phyloP scores from a whole-genome alignment of 2,888 invertebrate species.

The Acronicta alni region DNA sequence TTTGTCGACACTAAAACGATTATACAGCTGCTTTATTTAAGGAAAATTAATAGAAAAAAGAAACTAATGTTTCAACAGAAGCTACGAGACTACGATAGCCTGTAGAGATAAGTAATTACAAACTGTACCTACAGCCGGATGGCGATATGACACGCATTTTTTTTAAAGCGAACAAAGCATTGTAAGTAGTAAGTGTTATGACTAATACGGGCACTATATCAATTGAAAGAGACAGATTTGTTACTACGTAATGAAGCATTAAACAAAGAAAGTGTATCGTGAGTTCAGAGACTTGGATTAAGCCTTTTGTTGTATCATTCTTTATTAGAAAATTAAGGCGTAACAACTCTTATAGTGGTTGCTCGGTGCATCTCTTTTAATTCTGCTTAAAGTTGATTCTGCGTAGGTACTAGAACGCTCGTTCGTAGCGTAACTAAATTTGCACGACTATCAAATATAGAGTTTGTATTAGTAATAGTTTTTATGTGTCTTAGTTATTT shows the following conservation, averaged over 20 bases:
- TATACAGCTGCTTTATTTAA: no score
- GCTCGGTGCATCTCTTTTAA: neutral
- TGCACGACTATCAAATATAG: no score
- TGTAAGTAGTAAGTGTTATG: conserved; percentile 26
- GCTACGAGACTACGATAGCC: no score
- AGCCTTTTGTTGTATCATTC: conserved; percentile 20
- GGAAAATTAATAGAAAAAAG: no score
- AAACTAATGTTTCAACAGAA: no score
- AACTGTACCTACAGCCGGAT: no score
- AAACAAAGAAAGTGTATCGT: conserved; percentile 33
- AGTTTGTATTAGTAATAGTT: no score
- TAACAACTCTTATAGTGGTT: neutral
- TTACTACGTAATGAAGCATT: conserved; percentile 24
- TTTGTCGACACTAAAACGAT: no score
- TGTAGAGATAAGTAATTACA: neutral
- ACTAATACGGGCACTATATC: conserved; percentile 30
- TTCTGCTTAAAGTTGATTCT: neutral
- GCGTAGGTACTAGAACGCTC: no score
- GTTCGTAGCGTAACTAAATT: no score
- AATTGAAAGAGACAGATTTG: conserved; percentile 43
- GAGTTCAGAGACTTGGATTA: conserved; percentile 5
- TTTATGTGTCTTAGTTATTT: no score
- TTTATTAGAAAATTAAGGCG: conserved; percentile 14
- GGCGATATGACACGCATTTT: no score
- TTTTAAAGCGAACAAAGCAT: conserved; percentile 9